Percentiles rank a stretch among this genome's conserved stretches.
Conservation (phyloP, 1,140 invertebrate genomes). For the Neocloeon triangulifer region DNA sequence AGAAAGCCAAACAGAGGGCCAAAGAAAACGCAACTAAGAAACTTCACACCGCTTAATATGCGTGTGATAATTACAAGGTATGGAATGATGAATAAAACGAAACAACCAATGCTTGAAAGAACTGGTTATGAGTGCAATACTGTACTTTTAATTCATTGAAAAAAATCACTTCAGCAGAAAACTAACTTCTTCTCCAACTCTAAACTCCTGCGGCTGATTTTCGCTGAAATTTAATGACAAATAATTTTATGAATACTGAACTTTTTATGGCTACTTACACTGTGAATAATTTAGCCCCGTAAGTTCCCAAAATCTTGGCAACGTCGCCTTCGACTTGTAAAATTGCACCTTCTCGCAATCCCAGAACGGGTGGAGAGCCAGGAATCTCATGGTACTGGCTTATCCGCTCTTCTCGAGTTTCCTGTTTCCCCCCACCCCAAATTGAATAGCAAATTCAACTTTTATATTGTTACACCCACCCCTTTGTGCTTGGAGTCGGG, state of each 20-base stretch:
- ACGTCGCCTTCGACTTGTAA: constrained; percentile 33
- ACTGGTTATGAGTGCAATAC: too few species aligned
- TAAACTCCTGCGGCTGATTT: constrained; percentile 23
- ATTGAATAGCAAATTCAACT: constrained; percentile 1
- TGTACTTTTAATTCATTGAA: too few species aligned
- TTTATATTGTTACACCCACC: constrained; percentile 20
- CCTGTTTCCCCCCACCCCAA: constrained; percentile 17
- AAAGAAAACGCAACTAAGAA: constrained; percentile 31
- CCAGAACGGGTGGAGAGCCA: constrained; percentile 32
- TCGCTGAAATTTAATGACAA: constrained; percentile 20
- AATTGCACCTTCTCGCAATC: constrained; percentile 43
- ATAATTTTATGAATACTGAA: constrained; percentile 8
- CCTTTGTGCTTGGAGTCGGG: constrained; percentile 40
- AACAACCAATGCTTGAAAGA: too few species aligned
- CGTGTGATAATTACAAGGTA: too few species aligned
- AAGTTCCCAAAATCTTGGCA: constrained; percentile 31
- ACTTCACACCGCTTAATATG: too few species aligned
- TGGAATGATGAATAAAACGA: too few species aligned
- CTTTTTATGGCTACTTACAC: constrained; percentile 29
- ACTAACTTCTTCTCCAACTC: constrained; percentile 29
- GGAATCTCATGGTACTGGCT: constrained; percentile 35
- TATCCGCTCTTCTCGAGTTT: constrained; percentile 36
- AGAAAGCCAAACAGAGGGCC: constrained; percentile 61
- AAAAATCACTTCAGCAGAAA: too few species aligned
- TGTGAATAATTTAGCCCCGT: constrained; percentile 36